Conservation (phyloP, 1,140 invertebrate species). For the Caenorhabditis tropicalis region DNA sequence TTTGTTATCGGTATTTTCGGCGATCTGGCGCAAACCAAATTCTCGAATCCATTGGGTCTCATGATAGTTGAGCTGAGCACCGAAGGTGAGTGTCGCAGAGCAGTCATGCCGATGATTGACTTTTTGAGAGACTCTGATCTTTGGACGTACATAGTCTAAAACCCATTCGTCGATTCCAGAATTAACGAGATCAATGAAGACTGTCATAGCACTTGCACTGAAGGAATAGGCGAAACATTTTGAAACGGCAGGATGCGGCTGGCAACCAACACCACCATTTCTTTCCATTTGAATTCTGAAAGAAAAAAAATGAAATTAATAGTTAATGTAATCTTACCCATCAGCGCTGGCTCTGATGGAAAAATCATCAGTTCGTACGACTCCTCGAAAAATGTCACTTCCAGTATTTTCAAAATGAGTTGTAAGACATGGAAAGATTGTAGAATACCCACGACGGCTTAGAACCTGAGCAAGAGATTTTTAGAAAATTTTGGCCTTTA, state of each 20-base stretch:
- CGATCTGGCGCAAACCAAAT: background rate
- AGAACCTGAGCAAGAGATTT: background rate
- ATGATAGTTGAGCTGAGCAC: slow-evolving; percentile 2
- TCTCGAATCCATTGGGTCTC: background rate
- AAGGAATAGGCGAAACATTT: background rate
- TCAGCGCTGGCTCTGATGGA: background rate
- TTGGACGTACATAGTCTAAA: background rate
- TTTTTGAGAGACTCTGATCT: background rate
- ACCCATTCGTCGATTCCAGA: background rate
- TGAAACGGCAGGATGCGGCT: background rate
- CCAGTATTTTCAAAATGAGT: background rate
- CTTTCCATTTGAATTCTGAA: background rate
- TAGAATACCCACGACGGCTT: background rate
- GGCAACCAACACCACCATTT: background rate
- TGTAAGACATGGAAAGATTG: background rate
- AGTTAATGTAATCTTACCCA: background rate
- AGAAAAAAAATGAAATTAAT: background rate
- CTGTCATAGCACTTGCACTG: background rate
- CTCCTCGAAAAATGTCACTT: background rate
- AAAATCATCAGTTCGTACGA: background rate
- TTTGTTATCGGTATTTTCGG: background rate
- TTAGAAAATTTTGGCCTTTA: no score
- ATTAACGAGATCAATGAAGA: background rate
- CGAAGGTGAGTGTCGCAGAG: background rate
- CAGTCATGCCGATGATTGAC: background rate